phyloP scores from a whole-genome alignment of 2,113 vertebrate species.

The Leiothrix lutea region DNA sequence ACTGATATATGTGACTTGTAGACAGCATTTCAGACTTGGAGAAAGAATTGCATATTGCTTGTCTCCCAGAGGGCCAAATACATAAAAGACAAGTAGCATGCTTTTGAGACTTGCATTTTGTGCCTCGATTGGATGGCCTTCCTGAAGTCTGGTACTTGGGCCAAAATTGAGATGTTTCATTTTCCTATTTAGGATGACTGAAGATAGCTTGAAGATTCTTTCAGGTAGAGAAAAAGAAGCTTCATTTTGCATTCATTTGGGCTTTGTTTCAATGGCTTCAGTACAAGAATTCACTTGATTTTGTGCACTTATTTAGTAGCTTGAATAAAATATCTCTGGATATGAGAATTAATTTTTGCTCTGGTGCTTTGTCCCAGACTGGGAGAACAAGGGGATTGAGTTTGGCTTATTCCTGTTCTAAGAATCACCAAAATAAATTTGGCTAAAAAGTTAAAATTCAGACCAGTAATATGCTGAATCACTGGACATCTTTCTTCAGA shows the following conservation, averaged over 20 bases:
- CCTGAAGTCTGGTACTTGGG: not conserved
- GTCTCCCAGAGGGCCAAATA: not conserved
- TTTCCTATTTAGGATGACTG: not conserved
- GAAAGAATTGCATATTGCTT: not conserved
- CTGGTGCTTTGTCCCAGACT: not conserved
- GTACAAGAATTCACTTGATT: not conserved
- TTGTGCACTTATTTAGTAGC: not conserved
- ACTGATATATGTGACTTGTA: not conserved
- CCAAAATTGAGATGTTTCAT: not conserved
- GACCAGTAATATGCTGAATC: not conserved
- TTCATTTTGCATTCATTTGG: not conserved
- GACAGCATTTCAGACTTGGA: not conserved
- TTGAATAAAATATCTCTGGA: not conserved
- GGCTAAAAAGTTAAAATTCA: not conserved
- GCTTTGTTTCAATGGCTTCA: not conserved
- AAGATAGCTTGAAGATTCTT: not conserved
- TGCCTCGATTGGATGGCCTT: accelerated
- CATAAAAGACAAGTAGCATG: not conserved
- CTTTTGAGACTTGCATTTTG: not conserved
- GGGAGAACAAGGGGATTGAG: accelerated
- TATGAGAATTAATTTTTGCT: not conserved
- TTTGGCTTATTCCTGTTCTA: not conserved
- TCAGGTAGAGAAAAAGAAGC: not conserved
- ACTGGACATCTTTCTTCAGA: not conserved
- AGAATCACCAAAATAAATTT: not conserved